Conservation (phyloP, 1,140 invertebrate genomes). For the Matsumurasca onukii region DNA sequence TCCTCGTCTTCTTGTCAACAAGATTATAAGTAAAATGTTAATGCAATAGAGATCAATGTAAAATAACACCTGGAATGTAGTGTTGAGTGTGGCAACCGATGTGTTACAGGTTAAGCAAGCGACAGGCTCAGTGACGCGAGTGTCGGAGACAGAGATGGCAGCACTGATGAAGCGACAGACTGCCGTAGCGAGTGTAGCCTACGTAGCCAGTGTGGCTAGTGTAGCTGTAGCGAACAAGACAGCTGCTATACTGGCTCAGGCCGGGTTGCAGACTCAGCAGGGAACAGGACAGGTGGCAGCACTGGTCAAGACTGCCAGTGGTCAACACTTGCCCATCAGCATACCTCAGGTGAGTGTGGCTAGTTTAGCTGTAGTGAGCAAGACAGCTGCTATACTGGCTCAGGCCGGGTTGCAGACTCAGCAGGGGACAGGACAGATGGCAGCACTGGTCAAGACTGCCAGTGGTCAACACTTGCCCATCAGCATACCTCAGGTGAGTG, state of each 20-base stretch:
- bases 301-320: constrained; percentile 59
- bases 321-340: constrained; percentile 41
- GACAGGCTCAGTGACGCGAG: constrained; percentile 47
- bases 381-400: constrained; percentile 56
- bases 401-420: constrained; percentile 55
- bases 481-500: constrained; percentile 39
- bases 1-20: too few relatives aligned
- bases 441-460: constrained; percentile 61
- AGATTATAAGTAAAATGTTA: too few relatives aligned
- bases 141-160: constrained; percentile 69
- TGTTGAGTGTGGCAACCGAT: too few relatives aligned
- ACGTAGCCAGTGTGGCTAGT: constrained; percentile 45
- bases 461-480: constrained; percentile 46
- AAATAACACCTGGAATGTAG: too few relatives aligned
- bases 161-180: constrained; percentile 68
- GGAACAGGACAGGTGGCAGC: constrained; percentile 52
- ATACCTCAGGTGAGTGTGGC: constrained; percentile 41
- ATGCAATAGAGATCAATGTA: too few relatives aligned
- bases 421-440: constrained; percentile 48
- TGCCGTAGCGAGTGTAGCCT: constrained; percentile 53
- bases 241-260: constrained; percentile 58
- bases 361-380: constrained; percentile 43
- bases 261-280: constrained; percentile 51
- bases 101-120: constrained; percentile 29
- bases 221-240: constrained; percentile 45